Conservation (phyloP, 2,113 vertebrate genomes). For the Epinephelus fuscoguttatus region DNA sequence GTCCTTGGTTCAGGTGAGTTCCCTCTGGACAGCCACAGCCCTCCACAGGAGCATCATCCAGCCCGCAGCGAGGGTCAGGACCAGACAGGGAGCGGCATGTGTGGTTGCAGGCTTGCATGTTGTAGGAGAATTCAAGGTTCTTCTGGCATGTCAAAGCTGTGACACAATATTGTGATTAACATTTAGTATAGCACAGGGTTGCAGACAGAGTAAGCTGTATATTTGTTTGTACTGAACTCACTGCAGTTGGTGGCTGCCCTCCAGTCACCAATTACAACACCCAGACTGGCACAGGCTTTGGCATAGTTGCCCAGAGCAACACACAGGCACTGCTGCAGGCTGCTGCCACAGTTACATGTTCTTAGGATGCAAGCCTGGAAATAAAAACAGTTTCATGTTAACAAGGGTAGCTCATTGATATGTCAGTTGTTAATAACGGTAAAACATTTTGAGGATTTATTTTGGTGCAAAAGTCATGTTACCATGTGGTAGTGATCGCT, state of each 20-base stretch:
- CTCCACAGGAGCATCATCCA: constrained; percentile 69
- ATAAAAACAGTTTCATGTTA: neutral
- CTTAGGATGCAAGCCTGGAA: constrained; percentile 77
- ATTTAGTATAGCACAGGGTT: neutral
- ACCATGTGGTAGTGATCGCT: constrained; percentile 79
- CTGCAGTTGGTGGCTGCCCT: constrained; percentile 76
- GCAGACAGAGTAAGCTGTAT: neutral
- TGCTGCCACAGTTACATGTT: constrained; percentile 71
- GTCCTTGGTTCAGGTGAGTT: constrained; percentile 64
- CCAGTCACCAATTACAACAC: constrained; percentile 78
- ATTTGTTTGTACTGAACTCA: constrained; percentile 63
- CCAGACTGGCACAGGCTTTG: constrained; percentile 79
- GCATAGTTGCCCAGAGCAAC: constrained; percentile 79
- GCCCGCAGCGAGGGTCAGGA: constrained; percentile 70
- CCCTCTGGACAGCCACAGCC: constrained; percentile 82
- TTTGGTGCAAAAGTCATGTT: constrained; percentile 14
- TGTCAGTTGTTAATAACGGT: neutral
- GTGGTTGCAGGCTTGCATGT: constrained; percentile 71
- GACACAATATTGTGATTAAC: constrained; percentile 13
- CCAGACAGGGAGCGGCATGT: constrained; percentile 78
- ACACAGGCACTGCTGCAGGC: constrained; percentile 71
- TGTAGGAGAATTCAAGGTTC: constrained; percentile 78
- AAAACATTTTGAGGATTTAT: neutral
- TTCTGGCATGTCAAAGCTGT: constrained; percentile 71
- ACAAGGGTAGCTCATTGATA: neutral